Conservation (phyloP, 2,888 invertebrate species). For the Podotricha telesiphe region DNA sequence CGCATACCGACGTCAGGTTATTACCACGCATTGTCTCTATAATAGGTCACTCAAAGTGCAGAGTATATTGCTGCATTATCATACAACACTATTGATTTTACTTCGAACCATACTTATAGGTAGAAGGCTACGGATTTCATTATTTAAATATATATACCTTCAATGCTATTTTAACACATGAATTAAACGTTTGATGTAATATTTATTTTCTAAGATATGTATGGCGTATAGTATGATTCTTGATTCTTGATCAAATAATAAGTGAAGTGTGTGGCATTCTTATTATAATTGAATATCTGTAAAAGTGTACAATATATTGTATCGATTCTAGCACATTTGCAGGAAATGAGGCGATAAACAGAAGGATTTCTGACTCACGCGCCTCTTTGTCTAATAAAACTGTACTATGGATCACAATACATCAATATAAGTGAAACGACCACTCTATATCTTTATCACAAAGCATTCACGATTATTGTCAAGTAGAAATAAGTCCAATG, state of each 20-base stretch:
- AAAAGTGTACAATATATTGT: constrained; percentile 2
- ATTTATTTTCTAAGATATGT: background rate
- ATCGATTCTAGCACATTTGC: constrained; percentile 39
- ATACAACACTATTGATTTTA: constrained; percentile 38
- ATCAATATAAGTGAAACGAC: constrained; percentile 21
- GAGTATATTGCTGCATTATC: constrained; percentile 48
- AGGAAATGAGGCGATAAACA: constrained; percentile 60
- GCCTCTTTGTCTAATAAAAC: constrained; percentile 44
- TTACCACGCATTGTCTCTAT: constrained; percentile 75
- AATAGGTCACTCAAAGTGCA: constrained; percentile 62
- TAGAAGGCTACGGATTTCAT: constrained; percentile 2
- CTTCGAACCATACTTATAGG: constrained; percentile 16
- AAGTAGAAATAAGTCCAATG: constrained; percentile 23
- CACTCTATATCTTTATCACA: constrained; percentile 23
- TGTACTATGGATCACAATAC: constrained; percentile 28
- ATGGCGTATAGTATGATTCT: too few relatives aligned
- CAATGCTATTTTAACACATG: background rate
- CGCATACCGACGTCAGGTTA: constrained; percentile 65
- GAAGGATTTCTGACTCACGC: constrained; percentile 57
- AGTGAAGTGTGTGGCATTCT: background rate
- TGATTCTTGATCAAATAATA: too few relatives aligned
- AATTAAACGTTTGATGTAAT: background rate
- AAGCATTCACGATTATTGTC: constrained; percentile 24
- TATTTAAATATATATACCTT: background rate
- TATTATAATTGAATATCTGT: background rate